These are phyloP conservation scores for Lasioglossum baleicum DNA, from an alignment of 1,140 invertebrate genomes.

Conservation along the genomic window DNA sequence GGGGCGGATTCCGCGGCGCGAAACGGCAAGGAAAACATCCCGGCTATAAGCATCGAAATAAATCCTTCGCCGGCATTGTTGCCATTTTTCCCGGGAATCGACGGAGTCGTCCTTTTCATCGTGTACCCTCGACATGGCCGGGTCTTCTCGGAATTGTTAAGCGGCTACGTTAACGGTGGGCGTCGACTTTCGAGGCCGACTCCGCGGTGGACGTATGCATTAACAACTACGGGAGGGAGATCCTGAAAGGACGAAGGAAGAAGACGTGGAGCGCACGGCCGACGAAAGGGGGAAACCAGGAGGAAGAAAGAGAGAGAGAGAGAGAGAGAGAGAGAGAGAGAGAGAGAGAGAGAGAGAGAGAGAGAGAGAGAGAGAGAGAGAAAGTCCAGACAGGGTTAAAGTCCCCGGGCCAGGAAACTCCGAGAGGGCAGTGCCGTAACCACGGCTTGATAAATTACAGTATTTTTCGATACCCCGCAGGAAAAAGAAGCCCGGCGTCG, in stretches of 20 bases:
- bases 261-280: neutral
- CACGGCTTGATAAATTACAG: slow-evolving; percentile 55
- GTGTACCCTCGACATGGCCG: slow-evolving; percentile 13
- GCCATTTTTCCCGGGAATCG: slow-evolving; percentile 20
- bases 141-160: slow-evolving; percentile 46
- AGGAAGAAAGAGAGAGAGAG: too few relatives aligned
- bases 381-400: slow-evolving; percentile 48
- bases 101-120: slow-evolving; percentile 40
- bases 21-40: neutral
- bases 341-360: slow-evolving; percentile 13
- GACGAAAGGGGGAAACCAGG: neutral
- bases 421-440: slow-evolving; percentile 36
- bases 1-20: neutral
- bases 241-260: slow-evolving; percentile 36
- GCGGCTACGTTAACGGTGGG: slow-evolving; percentile 41
- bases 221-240: slow-evolving; percentile 32
- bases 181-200: slow-evolving; percentile 40
- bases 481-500: slow-evolving; percentile 30
- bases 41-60: slow-evolving; percentile 2
- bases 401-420: slow-evolving; percentile 32
- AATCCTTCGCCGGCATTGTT: slow-evolving; percentile 23
- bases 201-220: slow-evolving; percentile 44
- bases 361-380: too few relatives aligned
- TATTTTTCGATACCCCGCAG: slow-evolving; percentile 53
- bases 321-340: neutral